These are phyloP conservation scores for Nebria brevicollis DNA, from an alignment of 2,888 invertebrate species.

Conservation along the genomic window DNA sequence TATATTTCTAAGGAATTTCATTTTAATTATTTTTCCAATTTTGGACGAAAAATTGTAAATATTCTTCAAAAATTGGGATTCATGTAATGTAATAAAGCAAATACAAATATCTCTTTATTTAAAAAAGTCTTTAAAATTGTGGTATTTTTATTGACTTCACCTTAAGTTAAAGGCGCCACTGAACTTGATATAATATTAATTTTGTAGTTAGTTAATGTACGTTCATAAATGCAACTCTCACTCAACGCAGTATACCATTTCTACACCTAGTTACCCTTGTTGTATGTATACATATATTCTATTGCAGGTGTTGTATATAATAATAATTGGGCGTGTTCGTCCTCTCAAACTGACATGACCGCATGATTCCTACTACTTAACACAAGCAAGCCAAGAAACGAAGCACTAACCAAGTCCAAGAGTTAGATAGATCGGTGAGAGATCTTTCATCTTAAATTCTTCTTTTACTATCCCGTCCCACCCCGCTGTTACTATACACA, in stretches of 20 bases:
- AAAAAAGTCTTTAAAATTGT: too few species aligned
- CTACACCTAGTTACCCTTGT: not conserved
- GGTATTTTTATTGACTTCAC: too few species aligned
- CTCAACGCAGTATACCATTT: not conserved
- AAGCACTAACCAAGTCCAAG: not conserved
- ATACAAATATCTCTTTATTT: too few species aligned
- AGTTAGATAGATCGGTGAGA: not conserved
- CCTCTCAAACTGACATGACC: not conserved
- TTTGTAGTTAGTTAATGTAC: not conserved
- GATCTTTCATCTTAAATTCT: not conserved
- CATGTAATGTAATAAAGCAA: too few species aligned
- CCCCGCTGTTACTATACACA: not conserved
- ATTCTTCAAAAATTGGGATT: too few species aligned
- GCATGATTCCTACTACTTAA: constrained; percentile 1
- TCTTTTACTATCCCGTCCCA: not conserved
- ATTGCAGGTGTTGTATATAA: not conserved
- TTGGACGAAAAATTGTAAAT: too few species aligned
- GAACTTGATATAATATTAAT: not conserved
- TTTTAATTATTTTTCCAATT: too few species aligned
- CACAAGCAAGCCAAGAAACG: not conserved
- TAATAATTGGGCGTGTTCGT: constrained; percentile 1
- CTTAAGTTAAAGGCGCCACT: too few species aligned
- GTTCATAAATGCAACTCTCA: not conserved
- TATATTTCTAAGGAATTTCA: too few species aligned
- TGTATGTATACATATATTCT: not conserved